Conservation (phyloP, 64 coral and sea anemone species). For the Pachyseris speciosa region DNA sequence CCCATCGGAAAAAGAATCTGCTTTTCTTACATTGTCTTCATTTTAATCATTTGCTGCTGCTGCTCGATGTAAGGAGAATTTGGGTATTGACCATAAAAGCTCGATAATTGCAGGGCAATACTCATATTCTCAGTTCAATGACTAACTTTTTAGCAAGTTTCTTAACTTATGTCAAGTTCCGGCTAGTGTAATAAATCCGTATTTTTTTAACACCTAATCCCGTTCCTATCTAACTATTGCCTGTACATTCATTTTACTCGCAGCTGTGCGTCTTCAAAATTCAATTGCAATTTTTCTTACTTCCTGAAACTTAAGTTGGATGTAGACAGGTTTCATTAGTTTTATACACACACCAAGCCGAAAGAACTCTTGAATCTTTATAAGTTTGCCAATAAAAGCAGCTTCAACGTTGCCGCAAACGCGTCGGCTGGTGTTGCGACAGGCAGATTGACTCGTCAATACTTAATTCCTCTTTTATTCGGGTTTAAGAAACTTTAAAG, state of each 20-base stretch:
- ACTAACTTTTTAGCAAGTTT: too few species aligned
- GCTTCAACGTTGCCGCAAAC: neutral
- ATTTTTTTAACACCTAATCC: neutral
- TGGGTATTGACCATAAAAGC: neutral
- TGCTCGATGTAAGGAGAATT: neutral
- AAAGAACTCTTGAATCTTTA: neutral
- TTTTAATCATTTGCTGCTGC: neutral
- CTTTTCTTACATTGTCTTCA: neutral
- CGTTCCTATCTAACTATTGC: neutral
- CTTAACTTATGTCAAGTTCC: too few species aligned
- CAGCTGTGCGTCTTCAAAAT: neutral
- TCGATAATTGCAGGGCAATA: too few species aligned
- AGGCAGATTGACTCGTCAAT: conserved; percentile 25
- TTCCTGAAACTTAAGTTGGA: conserved; percentile 14
- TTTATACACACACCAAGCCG: neutral
- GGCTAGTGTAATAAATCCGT: neutral
- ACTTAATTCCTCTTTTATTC: conserved; percentile 23
- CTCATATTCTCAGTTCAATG: too few species aligned
- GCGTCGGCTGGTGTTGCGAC: neutral
- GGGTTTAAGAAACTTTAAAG: conserved; percentile 27
- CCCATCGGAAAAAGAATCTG: neutral
- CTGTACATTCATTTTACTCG: neutral
- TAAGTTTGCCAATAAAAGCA: neutral
- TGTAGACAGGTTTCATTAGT: conserved; percentile 8
- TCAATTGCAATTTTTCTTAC: neutral